These are phyloP conservation scores for Eupithecia vulgata DNA, from an alignment of 2,888 invertebrate species.

Conservation along the genomic window DNA sequence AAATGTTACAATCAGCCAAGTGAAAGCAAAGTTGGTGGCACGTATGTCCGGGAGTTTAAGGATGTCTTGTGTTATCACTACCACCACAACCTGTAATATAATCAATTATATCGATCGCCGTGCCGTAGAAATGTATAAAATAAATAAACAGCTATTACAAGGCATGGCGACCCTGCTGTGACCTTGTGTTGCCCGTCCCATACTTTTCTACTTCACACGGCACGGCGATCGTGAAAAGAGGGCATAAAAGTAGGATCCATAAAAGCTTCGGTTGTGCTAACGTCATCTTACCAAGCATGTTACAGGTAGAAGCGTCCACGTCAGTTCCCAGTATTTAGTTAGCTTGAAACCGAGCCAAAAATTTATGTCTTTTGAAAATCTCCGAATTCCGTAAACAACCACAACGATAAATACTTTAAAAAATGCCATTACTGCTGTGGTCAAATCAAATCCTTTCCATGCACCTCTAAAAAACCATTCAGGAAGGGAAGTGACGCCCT, in stretches of 20 bases:
- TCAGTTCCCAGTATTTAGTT: conserved; percentile 64
- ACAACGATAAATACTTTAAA: conserved; percentile 63
- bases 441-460: conserved; percentile 51
- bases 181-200: too few species aligned
- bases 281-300: conserved; percentile 58
- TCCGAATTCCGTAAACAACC: conserved; percentile 71
- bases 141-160: too few species aligned
- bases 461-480: not conserved
- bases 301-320: conserved; percentile 62
- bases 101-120: too few species aligned
- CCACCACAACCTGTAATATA: not conserved
- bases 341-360: conserved; percentile 74
- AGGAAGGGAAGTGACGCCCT: not conserved
- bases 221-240: too few species aligned
- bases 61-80: not conserved
- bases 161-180: too few species aligned
- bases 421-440: conserved; percentile 60
- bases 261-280: not conserved
- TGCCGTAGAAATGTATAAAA: too few species aligned
- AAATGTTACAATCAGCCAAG: not conserved
- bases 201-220: too few species aligned
- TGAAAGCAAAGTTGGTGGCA: not conserved
- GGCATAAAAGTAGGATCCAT: too few species aligned
- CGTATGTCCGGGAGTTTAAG: not conserved
- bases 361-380: conserved; percentile 66